Percentiles rank a stretch among this genome's conserved stretches.
These are phyloP conservation scores for Digitonthophagus gazella DNA, from an alignment of 2,888 invertebrate genomes.

Conservation along the genomic window DNA sequence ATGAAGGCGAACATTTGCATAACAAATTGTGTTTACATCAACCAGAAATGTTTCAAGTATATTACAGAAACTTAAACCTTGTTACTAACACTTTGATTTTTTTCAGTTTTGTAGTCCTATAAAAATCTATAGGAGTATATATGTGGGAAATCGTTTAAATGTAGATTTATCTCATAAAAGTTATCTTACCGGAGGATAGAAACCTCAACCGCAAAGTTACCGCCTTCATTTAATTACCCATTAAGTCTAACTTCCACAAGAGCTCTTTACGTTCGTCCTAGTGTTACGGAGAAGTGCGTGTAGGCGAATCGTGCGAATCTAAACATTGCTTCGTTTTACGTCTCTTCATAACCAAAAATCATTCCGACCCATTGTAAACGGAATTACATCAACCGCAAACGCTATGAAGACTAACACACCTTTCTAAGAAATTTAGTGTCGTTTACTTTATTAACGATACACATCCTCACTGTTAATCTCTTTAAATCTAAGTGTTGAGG, in stretches of 20 bases:
- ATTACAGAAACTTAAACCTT: no score
- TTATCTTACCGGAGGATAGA: background rate
- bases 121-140: background rate
- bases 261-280: background rate
- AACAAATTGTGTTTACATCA: background rate
- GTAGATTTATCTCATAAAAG: background rate
- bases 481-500: background rate
- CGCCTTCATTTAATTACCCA: background rate
- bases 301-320: background rate
- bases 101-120: no score
- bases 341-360: background rate
- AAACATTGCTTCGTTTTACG: background rate
- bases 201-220: background rate
- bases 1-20: background rate
- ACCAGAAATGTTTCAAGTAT: background rate
- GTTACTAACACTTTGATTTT: no score
- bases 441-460: no score
- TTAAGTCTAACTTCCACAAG: background rate
- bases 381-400: background rate
- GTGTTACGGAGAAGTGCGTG: background rate
- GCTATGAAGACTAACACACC: background rate
- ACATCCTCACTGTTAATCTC: background rate
- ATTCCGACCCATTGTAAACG: background rate
- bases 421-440: no score
- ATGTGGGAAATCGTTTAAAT: background rate